Base-by-base conservation (phyloP, 2,888 invertebrate genomes). In the Caenorhabditis zanzibari region DNA sequence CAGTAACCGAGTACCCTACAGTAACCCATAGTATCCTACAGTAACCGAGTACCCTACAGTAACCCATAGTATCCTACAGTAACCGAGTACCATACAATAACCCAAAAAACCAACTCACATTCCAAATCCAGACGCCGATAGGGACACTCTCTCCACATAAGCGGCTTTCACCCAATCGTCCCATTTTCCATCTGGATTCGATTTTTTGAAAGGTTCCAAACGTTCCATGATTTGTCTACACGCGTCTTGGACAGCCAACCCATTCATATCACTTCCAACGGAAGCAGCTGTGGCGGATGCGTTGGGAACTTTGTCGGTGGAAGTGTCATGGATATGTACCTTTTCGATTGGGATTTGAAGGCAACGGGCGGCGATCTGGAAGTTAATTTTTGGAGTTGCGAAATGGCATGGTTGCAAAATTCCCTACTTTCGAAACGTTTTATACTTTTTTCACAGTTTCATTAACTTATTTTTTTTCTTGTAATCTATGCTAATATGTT, bases 221-320 rank as follows among this genome's bases (percentile, higher is more conserved):
- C 97, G 94, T 88, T 95, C 94, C 88, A 94, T 94, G 16, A 97
- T 93, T 85, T 94, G 95, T 88, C 95, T 93, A 89, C 97, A 97
- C 0, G 97, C 97, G 92, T 95, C 94, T 75, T 91, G 85, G 19
- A 97, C 95, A 0, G 97, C 97, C 95, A 96, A 96, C 76, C 97
- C 97, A 92, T 97, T 96, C 1, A 97, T 93, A 94, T 97, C 97
- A 0, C 96, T 96, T 0, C 96, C 95, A 28, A 95, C 95, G 92
- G 96, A 96, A 10, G 96, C 97, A 1, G 96, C 97, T 0, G 97
- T 96, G 0, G 97, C 95, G 9, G 96, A 95, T 0, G 96, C 95
- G 91, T 97, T 97, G 0, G 97, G 96, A 0, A 97, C 86, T 94
- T 96, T 96, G 92, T 97, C 96, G 0, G 96, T 96, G 0, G 95